phyloP scores from a whole-genome alignment of 2,797 vertebrate genomes.

The Danio choprae region DNA sequence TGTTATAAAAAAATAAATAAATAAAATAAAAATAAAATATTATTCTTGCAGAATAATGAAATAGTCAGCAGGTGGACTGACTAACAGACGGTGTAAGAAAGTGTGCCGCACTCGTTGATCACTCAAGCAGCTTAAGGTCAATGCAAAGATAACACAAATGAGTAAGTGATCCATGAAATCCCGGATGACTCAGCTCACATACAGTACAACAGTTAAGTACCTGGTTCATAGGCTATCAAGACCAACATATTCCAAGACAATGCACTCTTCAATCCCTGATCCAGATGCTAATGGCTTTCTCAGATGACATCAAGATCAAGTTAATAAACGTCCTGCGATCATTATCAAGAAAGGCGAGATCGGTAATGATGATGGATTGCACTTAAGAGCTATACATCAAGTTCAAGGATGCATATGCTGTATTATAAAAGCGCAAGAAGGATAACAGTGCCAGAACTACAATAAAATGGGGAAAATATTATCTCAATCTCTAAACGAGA shows the following conservation, averaged over 20 bases:
- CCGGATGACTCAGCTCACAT: constrained; percentile 21
- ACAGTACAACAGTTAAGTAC: not conserved
- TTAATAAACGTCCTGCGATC: constrained; percentile 2
- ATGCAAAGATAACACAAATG: constrained; percentile 10
- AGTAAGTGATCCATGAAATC: constrained; percentile 42
- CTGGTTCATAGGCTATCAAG: not conserved
- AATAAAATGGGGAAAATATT: not conserved
- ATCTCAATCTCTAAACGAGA: not conserved
- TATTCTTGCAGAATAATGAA: not conserved
- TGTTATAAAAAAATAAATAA: not conserved
- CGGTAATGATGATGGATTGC: not conserved
- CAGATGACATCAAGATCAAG: constrained; percentile 15
- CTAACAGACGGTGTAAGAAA: not conserved
- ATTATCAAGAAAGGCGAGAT: constrained; percentile 2
- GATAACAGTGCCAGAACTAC: not conserved
- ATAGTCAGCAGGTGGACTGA: not conserved
- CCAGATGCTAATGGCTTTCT: not conserved
- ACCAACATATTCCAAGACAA: constrained; percentile 18
- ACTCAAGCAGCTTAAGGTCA: constrained; percentile 25
- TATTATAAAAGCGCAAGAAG: not conserved
- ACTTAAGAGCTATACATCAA: not conserved
- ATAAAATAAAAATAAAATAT: no score
- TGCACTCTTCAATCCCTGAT: not conserved
- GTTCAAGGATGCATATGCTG: not conserved
- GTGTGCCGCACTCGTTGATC: constrained; percentile 7